Evolutionary conservation across 2,113 vertebrate genomes (phyloP).

Genomic region (Caranx ignobilis): DNA sequence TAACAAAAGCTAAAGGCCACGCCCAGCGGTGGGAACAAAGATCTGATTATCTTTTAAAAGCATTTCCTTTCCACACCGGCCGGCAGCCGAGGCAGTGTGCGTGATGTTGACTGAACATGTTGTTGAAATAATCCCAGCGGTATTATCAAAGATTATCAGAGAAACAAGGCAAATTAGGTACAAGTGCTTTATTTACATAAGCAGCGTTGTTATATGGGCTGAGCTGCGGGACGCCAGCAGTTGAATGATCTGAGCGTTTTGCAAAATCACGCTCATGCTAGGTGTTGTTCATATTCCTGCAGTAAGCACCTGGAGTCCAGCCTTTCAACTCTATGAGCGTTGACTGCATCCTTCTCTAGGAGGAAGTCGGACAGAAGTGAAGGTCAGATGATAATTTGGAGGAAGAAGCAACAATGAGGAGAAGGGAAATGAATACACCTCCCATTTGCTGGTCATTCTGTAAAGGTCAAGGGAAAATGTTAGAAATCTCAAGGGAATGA

Average conservation of each 20-base stretch:
- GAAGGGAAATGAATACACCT: slow-evolving; percentile 59
- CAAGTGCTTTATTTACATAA: neutral
- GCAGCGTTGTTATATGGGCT: neutral
- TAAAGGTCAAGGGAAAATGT: slow-evolving; percentile 66
- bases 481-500: slow-evolving; percentile 57
- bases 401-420: slow-evolving; percentile 61
- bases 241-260: neutral
- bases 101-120: neutral
- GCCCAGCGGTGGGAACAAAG: neutral
- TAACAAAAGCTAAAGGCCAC: neutral
- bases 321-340: slow-evolving; percentile 10
- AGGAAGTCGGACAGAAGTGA: slow-evolving; percentile 47
- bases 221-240: too few species aligned
- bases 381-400: slow-evolving; percentile 76
- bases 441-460: slow-evolving; percentile 64
- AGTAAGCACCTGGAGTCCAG: neutral
- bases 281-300: neutral
- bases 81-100: neutral
- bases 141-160: neutral
- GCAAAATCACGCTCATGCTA: neutral
- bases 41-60: neutral
- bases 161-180: neutral
- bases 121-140: neutral
- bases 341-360: slow-evolving; percentile 10
- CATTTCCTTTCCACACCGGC: too few species aligned